Conservation (phyloP, 1,140 invertebrate species). For the Stegodyphus mimosarum region DNA sequence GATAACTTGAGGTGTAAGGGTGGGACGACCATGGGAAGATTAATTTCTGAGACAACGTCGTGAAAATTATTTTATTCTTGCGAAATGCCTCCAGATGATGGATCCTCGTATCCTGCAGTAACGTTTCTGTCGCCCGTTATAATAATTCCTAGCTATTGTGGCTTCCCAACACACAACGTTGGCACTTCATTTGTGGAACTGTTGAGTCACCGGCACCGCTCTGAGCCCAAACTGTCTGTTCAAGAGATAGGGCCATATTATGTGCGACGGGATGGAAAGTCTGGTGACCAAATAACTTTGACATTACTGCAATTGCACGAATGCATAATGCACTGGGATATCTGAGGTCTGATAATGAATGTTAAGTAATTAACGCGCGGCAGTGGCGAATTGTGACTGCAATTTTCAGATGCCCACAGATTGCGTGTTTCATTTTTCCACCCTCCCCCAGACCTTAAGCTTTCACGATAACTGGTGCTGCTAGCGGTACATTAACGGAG, state of each 20-base stretch:
- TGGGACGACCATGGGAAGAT: slow-evolving; percentile 19
- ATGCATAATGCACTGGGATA: slow-evolving; percentile 18
- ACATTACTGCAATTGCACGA: neutral
- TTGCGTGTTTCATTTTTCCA: neutral
- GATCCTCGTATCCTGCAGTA: neutral
- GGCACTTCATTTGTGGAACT: slow-evolving; percentile 21
- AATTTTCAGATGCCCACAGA: neutral
- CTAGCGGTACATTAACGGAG: neutral
- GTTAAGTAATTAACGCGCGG: slow-evolving; percentile 37
- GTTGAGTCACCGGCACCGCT: slow-evolving; percentile 6
- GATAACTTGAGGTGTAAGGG: slow-evolving; percentile 1
- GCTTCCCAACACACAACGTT: slow-evolving; percentile 1
- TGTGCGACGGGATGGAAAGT: neutral
- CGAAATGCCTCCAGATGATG: slow-evolving; percentile 41
- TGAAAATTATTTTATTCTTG: slow-evolving; percentile 47
- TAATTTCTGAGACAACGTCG: slow-evolving; percentile 32
- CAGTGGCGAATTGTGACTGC: neutral
- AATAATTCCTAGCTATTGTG: slow-evolving; percentile 39
- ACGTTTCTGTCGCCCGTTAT: neutral
- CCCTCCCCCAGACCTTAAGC: neutral
- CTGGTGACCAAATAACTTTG: slow-evolving; percentile 17
- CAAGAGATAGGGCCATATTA: no score
- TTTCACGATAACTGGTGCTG: neutral
- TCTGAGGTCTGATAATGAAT: slow-evolving; percentile 26
- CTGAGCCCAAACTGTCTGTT: neutral